These are phyloP conservation scores for Trypoxylus dichotomus DNA, from an alignment of 1,140 invertebrate species.

Conservation along the genomic window DNA sequence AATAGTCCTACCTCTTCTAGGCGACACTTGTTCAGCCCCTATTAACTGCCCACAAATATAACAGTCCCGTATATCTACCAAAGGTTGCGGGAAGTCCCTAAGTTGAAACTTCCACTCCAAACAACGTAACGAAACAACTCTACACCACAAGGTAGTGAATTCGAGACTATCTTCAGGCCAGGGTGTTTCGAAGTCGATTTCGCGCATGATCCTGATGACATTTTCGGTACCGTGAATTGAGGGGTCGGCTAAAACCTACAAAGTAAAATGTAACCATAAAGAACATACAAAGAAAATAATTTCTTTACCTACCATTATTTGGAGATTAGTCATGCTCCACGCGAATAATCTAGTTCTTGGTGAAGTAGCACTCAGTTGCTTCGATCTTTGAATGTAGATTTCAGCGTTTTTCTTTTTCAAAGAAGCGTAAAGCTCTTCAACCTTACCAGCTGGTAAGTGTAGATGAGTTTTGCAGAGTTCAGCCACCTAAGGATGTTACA, in stretches of 20 bases:
- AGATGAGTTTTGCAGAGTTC: constrained; percentile 79
- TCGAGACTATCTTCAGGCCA: constrained; percentile 90
- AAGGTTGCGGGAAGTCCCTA: constrained; percentile 94
- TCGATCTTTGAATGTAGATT: constrained; percentile 92
- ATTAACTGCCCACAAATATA: constrained; percentile 87
- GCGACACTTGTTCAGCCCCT: constrained; percentile 86
- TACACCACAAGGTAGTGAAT: constrained; percentile 92
- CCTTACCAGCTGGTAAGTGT: constrained; percentile 80
- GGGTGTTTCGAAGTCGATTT: constrained; percentile 83
- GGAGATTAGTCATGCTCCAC: constrained; percentile 77
- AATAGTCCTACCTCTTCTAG: constrained; percentile 72
- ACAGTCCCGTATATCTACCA: constrained; percentile 80
- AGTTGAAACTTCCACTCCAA: constrained; percentile 84
- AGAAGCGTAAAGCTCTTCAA: constrained; percentile 87
- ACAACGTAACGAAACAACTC: constrained; percentile 78
- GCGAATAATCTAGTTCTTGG: constrained; percentile 77
- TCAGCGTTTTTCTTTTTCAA: constrained; percentile 88
- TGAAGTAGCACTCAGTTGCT: constrained; percentile 75
- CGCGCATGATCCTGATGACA: constrained; percentile 70
- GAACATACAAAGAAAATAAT: no score
- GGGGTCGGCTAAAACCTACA: constrained; percentile 76
- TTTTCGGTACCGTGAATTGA: constrained; percentile 82
- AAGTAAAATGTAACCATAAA: background rate
- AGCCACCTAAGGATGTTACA: constrained; percentile 54
- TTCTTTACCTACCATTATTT: constrained; percentile 55